Base-by-base conservation (phyloP, 1,140 invertebrate genomes). In the Drosophila chauvacae region DNA sequence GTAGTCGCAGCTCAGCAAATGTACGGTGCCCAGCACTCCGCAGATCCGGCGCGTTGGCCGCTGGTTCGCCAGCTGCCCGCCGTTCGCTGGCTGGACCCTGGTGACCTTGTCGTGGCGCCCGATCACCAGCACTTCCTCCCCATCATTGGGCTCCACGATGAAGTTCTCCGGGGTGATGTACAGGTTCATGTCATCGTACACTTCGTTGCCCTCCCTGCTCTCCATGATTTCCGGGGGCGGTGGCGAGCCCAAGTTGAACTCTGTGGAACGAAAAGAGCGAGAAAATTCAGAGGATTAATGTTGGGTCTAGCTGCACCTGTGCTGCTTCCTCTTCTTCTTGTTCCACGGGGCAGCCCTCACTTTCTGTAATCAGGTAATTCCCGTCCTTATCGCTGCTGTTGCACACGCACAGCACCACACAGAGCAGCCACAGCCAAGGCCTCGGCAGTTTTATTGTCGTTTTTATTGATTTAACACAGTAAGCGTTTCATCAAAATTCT, bases 21-120 rank as follows among this genome's bases (percentile, higher is more conserved):
- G 95, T 55, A 99, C 96, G 42, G 96, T 96, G 16, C 98, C 98
- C 20, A 99, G 92, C 53, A 99, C 95, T 4, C 98, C 98, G 94
- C 96, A 98, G 72, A 99, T 97, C 70, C 95, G 94, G 70, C 95
- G 95, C 44, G 94, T 95, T 41, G 94, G 94, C 26, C 94, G 72
- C 14, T 75, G 61, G 50, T 85, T 86, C 14, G 53, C 51, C 42
- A 93, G 20, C 39, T 91, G 91, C 28, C 77, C 66, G 18, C 80
- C 61, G 33, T 66, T 64, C 69, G 78, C 90, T 47, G 77, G 61
- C 91, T 96, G 94, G n/a, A 96, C 92, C 66, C 93, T 93, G 45
- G 96, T 94, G 84, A 95, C 94, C 88, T 95, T 94, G 63, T 94
- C 95, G 64, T 95, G 93, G 88, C 96, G 93, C 86, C 97, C 96